Conservation (phyloP, 2,888 invertebrate species). For the Leptogaster cylindrica region DNA sequence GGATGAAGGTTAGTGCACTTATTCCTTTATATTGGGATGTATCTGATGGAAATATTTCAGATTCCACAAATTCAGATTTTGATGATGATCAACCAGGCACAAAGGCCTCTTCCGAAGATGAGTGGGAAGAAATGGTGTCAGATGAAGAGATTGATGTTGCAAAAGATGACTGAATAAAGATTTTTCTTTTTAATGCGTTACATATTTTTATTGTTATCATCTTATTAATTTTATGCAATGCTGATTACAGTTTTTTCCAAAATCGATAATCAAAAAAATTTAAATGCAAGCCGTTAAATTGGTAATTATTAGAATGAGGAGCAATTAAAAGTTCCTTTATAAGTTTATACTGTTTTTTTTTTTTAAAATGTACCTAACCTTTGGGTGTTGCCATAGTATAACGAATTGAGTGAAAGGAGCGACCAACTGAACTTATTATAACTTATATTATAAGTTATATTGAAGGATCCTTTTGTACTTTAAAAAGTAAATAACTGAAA, state of each 20-base stretch:
- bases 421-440: no score
- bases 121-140: constrained; percentile 53
- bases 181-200: neutral
- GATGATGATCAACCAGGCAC: no score
- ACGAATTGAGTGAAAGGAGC: no score
- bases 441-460: no score
- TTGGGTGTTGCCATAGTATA: no score
- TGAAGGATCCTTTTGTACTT: no score
- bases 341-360: neutral
- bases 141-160: constrained; percentile 51
- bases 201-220: neutral
- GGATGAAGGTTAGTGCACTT: constrained; percentile 54
- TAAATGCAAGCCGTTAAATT: neutral
- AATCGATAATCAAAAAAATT: no score
- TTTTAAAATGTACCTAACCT: no score
- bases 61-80: constrained; percentile 52
- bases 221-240: neutral
- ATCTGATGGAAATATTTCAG: constrained; percentile 26
- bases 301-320: neutral
- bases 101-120: constrained; percentile 50
- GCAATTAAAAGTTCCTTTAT: neutral
- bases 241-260: neutral
- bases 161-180: constrained; percentile 13
- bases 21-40: neutral
- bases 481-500: no score